A percentile compares a stretch with the other conserved stretches of the same genome.
Evolutionary conservation across 2,797 vertebrate genomes (phyloP).

Genomic region (Schizothorax lantsangensis): DNA sequence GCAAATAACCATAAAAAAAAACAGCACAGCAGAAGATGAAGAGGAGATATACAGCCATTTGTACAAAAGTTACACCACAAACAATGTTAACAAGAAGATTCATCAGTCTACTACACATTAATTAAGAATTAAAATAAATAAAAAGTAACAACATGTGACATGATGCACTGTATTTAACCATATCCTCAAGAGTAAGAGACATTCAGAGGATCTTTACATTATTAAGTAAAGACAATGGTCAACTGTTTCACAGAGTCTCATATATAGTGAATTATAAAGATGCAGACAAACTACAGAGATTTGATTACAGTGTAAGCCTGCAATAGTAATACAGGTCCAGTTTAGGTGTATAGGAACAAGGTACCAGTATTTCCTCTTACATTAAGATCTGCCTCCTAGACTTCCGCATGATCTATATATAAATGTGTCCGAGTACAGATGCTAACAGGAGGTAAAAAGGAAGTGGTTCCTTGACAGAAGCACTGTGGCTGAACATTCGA

Average conservation of each 20-base stretch:
- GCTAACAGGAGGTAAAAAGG: conserved; percentile 58
- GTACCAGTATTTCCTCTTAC: conserved; percentile 46
- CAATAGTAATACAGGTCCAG: background rate
- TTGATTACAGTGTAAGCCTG: background rate
- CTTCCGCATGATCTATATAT: conserved; percentile 54
- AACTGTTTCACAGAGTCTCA: background rate
- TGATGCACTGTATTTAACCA: background rate
- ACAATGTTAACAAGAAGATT: background rate
- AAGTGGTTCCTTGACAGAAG: conserved; percentile 48
- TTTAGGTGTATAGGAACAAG: conserved; percentile 34
- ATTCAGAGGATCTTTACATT: background rate
- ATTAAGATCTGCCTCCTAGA: conserved; percentile 41
- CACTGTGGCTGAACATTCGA: background rate
- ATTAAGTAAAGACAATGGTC: background rate
- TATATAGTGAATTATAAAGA: background rate
- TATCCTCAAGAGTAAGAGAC: background rate
- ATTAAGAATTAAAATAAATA: background rate
- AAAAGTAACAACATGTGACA: background rate
- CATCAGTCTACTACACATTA: background rate
- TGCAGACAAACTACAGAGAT: background rate
- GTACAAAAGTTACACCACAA: background rate
- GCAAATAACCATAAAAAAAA: background rate
- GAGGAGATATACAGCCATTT: background rate
- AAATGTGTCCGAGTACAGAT: conserved; percentile 61
- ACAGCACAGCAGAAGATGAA: background rate